Conservation (phyloP, 2,888 invertebrate genomes). For the Biston stratarius region DNA sequence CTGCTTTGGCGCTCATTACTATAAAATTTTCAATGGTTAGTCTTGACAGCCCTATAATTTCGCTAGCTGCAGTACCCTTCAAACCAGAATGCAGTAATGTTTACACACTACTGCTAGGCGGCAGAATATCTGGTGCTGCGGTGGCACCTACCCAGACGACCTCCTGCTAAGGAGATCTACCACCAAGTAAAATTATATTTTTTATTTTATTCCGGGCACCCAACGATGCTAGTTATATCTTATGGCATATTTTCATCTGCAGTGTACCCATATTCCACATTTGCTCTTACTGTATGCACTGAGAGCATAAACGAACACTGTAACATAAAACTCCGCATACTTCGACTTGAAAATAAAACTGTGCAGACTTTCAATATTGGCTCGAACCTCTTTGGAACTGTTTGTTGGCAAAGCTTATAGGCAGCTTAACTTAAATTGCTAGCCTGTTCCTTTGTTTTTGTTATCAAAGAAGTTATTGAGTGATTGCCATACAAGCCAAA, state of each 20-base stretch:
- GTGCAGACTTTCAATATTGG: constrained; percentile 34
- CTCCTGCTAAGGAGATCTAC: too few relatives aligned
- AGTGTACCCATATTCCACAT: background rate
- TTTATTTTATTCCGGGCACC: too few relatives aligned
- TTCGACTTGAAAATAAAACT: constrained; percentile 29
- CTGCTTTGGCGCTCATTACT: too few relatives aligned
- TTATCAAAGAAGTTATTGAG: constrained; percentile 8
- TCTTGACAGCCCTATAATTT: too few relatives aligned
- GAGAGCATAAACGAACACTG: background rate
- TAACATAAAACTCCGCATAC: constrained; percentile 34
- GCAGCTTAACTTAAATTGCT: constrained; percentile 31
- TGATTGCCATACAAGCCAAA: constrained; percentile 1
- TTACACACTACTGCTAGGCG: too few relatives aligned
- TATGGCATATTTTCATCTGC: background rate
- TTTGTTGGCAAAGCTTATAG: constrained; percentile 33
- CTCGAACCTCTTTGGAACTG: constrained; percentile 24
- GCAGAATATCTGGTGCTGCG: too few relatives aligned
- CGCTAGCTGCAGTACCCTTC: too few relatives aligned
- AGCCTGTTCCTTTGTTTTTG: constrained; percentile 11
- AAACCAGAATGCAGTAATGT: too few relatives aligned
- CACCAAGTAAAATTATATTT: too few relatives aligned
- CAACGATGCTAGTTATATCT: background rate
- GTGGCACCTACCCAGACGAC: too few relatives aligned
- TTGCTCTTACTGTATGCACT: constrained; percentile 15
- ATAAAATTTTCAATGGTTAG: too few relatives aligned